phyloP scores from a whole-genome alignment of 2,113 vertebrate genomes.

The Serinus canaria region DNA sequence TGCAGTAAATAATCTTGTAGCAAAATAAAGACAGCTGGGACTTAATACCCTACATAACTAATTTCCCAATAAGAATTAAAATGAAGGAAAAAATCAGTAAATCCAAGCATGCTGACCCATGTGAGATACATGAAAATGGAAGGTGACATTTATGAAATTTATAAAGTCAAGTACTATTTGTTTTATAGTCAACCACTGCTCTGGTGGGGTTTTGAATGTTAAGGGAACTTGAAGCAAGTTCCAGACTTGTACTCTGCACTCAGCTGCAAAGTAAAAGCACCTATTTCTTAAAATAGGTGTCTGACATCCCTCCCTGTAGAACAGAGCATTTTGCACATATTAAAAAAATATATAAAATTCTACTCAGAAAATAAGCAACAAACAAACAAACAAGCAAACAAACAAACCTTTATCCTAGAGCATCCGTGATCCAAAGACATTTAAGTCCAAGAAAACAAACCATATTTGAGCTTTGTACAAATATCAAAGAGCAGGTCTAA shows the following conservation, averaged over 20 bases:
- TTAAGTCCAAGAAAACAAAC: not conserved
- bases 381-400: not conserved
- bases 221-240: not conserved
- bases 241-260: too few species aligned
- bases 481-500: not conserved
- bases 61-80: not conserved
- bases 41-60: not conserved
- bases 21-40: not conserved
- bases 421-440: not conserved
- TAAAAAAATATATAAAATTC: not conserved
- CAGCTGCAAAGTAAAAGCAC: not conserved
- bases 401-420: not conserved
- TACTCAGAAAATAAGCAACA: not conserved
- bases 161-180: not conserved
- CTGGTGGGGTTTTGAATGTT: not conserved
- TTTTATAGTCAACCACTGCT: not conserved
- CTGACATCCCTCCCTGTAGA: not conserved
- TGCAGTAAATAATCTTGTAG: not conserved
- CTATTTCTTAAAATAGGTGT: not conserved
- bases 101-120: not conserved
- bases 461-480: not conserved
- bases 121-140: not conserved
- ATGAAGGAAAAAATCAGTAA: not conserved
- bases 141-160: not conserved
- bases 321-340: not conserved